Conservation (phyloP, 1,140 invertebrate species). For the Calliphora vicina region DNA sequence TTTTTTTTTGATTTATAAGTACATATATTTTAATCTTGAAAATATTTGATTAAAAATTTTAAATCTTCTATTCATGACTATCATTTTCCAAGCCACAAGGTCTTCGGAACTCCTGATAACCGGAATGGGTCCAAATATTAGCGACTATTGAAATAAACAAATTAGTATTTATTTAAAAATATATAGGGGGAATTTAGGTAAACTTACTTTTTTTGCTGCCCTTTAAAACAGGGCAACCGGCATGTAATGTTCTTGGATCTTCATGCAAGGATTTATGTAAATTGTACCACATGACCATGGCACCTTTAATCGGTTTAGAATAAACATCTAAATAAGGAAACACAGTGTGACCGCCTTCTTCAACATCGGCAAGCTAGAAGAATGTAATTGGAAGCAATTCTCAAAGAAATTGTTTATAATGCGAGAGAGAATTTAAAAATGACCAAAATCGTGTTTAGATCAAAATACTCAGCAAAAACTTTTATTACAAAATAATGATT, state of each 20-base stretch:
- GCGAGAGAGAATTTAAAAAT: no score
- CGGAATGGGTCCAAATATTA: conserved; percentile 54
- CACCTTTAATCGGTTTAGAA: conserved; percentile 86
- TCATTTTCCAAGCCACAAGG: conserved; percentile 49
- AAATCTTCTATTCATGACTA: conserved; percentile 31
- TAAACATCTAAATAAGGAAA: conserved; percentile 86
- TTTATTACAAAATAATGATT: no score
- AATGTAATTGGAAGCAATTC: no score
- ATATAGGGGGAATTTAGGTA: neutral
- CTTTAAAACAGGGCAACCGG: conserved; percentile 94
- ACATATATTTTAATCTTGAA: no score
- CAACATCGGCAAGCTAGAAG: conserved; percentile 88
- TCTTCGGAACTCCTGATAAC: conserved; percentile 49
- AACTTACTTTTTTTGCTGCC: conserved; percentile 88
- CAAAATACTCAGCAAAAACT: no score
- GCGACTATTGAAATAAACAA: conserved; percentile 43
- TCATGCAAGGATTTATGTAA: conserved; percentile 88
- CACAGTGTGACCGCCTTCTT: conserved; percentile 93
- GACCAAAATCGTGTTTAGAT: no score
- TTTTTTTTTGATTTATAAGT: no score
- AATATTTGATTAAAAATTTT: neutral
- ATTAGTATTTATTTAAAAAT: neutral
- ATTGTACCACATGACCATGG: conserved; percentile 96
- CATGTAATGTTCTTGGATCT: conserved; percentile 89
- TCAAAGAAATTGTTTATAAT: no score